Evolutionary conservation across 2,888 invertebrate genomes (phyloP).

Genomic region (Lasioglossum morio): DNA sequence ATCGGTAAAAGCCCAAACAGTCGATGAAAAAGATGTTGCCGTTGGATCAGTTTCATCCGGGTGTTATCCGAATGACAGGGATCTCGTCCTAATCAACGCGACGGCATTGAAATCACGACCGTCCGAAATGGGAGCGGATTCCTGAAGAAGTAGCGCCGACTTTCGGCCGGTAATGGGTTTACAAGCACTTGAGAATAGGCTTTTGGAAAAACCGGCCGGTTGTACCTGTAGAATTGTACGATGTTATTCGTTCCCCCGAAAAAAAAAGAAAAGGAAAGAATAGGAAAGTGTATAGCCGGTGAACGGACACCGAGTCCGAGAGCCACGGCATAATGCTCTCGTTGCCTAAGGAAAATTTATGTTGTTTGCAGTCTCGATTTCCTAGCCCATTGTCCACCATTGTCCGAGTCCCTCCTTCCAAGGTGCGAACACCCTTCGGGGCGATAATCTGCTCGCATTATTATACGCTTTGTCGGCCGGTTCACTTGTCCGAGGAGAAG

Average conservation of each 20-base stretch:
- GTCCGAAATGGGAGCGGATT: neutral
- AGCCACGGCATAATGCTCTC: conserved; percentile 32
- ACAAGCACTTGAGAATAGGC: conserved; percentile 59
- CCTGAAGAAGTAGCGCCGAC: conserved; percentile 44
- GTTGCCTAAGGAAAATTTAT: conserved; percentile 79
- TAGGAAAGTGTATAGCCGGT: conserved; percentile 38
- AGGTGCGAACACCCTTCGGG: conserved; percentile 84
- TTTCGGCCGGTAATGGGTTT: conserved; percentile 65
- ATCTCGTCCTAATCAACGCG: neutral
- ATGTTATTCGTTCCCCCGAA: conserved; percentile 28
- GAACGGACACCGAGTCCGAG: conserved; percentile 53
- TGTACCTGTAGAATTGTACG: neutral
- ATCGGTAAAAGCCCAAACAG: neutral
- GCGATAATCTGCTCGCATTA: conserved; percentile 83
- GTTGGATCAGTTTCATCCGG: neutral
- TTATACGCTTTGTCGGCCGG: conserved; percentile 82
- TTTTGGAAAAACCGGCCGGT: conserved; percentile 26
- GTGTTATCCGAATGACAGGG: neutral
- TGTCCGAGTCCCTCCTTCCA: conserved; percentile 81
- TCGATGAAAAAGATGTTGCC: neutral
- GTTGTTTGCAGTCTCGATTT: conserved; percentile 84
- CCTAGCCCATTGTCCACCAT: conserved; percentile 82
- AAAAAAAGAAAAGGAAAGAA: conserved; percentile 42
- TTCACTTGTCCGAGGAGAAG: conserved; percentile 74
- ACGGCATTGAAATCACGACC: conserved; percentile 23